Evolutionary conservation across 1,140 invertebrate genomes (phyloP), one percentile per base, ranked within the genome.

Genomic region (Conopomorpha cramerella): DNA sequence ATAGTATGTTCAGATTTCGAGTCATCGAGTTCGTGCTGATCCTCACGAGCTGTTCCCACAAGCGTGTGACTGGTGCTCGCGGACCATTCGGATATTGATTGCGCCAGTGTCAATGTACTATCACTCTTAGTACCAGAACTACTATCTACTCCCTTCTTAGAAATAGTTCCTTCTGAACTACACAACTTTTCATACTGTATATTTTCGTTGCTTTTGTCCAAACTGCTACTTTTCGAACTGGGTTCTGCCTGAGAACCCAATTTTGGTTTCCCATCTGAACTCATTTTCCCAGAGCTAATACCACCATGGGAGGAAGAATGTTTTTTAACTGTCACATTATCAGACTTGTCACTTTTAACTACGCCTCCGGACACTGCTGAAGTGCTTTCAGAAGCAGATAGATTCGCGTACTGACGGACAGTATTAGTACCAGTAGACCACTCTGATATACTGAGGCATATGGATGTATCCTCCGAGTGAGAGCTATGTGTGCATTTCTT

Each of bases 401-500:
- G 74, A 84, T 82, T 90, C 45, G 80, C 88, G 78, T 83, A 90
- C 53, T 88, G 86, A 10, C 87, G 82, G 0, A 90, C 88, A 0
- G 88, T 90, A 46, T 88, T 91, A 1, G 87, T 90, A 15, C 87
- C 88, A 23, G 89, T 91, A 0, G 89, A 91, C 88, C 89, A 92
- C 48, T 92, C 90, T 1, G 89, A 91, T 52, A 90, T 87, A 43
- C 88, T 90, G 16, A 91, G 66, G 11, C 89, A 90, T 60, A 91
- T 88, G 0, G 89, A 91, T 1, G 89, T 92, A 55, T 92, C 89
- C 60, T 91, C 90, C 12, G 88, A 90, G 56, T 90, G 88, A 0
- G 88, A 90, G 65, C 88, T 84, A 63, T 88, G 82, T 34, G 87
- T 79, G 68, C 88, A 85, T 82, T 89, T 78, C 43, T 87, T 88